Evolutionary conservation across 1,140 invertebrate genomes (phyloP).

Genomic region (Drosophila kurseongensis): DNA sequence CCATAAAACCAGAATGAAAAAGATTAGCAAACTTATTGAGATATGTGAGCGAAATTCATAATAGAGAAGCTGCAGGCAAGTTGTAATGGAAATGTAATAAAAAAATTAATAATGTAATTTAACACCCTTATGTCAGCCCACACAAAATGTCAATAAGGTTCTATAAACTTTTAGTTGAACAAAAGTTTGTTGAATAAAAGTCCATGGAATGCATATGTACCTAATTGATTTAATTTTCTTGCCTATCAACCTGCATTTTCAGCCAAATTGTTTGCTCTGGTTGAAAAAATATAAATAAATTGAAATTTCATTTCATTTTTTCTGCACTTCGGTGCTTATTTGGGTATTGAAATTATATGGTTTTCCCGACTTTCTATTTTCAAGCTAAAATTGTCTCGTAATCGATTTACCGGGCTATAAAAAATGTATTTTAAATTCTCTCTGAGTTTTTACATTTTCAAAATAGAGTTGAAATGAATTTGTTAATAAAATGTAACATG

Average conservation of each 20-base stretch:
- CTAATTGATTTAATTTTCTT: neutral
- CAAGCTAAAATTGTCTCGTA: neutral
- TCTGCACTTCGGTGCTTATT: neutral
- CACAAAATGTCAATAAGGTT: neutral
- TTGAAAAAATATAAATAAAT: neutral
- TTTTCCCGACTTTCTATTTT: neutral
- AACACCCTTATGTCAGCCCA: neutral
- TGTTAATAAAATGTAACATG: neutral
- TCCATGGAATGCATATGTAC: neutral
- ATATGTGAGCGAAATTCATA: slow-evolving; percentile 19
- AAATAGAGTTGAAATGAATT: neutral
- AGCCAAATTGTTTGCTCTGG: neutral
- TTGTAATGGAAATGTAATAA: neutral
- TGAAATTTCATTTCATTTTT: neutral
- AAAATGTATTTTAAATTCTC: neutral
- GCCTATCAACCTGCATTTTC: neutral
- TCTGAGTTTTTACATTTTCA: neutral
- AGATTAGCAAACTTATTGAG: slow-evolving; percentile 11
- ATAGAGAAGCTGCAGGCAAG: neutral
- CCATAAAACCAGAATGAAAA: slow-evolving; percentile 5
- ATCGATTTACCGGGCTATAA: neutral
- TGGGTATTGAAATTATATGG: slow-evolving; percentile 1
- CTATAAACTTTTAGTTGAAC: neutral
- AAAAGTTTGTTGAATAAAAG: neutral
- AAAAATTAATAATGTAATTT: slow-evolving; percentile 5